Evolutionary conservation across 2,113 vertebrate species (phyloP).

Genomic region (Lycocorax pyrrhopterus): DNA sequence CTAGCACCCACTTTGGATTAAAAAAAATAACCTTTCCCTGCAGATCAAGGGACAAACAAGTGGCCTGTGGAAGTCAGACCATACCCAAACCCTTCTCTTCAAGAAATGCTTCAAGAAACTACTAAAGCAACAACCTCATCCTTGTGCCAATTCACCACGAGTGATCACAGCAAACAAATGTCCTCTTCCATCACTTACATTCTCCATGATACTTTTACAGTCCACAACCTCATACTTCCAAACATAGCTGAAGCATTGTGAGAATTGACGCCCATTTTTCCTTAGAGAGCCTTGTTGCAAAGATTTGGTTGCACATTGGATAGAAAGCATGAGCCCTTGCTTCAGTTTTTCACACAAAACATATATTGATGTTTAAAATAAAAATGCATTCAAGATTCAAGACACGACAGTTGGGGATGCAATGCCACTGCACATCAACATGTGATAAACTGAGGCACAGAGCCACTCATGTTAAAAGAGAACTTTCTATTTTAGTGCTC

Average conservation of each 20-base stretch:
- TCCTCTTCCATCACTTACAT: neutral
- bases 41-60: neutral
- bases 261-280: neutral
- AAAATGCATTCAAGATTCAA: neutral
- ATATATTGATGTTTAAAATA: neutral
- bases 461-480: fast-evolving
- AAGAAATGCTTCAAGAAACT: neutral
- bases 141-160: neutral
- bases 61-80: neutral
- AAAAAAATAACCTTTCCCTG: neutral
- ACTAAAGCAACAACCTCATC: neutral
- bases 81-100: neutral
- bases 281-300: neutral
- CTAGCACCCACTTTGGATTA: neutral
- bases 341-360: neutral
- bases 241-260: neutral
- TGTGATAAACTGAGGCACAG: neutral
- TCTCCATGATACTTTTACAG: neutral
- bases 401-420: neutral
- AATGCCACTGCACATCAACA: too few relatives aligned
- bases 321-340: fast-evolving
- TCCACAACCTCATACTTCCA: neutral
- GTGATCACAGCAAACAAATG: neutral
- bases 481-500: neutral
- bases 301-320: neutral